phyloP scores from a whole-genome alignment of 1,140 invertebrate species.

The Diabrotica virgifera region DNA sequence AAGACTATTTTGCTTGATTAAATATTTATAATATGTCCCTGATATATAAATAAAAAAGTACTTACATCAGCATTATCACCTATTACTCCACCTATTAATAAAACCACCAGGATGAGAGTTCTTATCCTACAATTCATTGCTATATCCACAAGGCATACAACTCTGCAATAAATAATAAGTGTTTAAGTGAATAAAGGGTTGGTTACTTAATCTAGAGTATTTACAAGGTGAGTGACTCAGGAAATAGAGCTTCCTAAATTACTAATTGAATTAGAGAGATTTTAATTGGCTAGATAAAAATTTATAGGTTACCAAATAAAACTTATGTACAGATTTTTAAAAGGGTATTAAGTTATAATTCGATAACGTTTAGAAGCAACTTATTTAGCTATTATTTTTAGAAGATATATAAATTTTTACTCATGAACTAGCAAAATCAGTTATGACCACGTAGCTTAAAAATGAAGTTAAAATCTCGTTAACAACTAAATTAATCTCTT shows the following conservation, averaged over 20 bases:
- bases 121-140: not conserved
- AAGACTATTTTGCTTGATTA: no score
- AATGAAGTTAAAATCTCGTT: no score
- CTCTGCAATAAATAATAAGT: not conserved
- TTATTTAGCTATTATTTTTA: no score
- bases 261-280: not conserved
- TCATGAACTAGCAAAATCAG: no score
- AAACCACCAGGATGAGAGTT: not conserved
- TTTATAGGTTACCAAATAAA: not conserved
- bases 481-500: no score
- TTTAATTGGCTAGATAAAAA: not conserved
- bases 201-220: no score
- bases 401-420: no score
- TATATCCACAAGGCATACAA: not conserved
- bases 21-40: no score
- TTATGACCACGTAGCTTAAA: no score
- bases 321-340: no score
- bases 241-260: not conserved
- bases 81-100: not conserved
- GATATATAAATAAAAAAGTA: not conserved
- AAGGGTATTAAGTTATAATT: no score
- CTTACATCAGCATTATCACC: conserved; percentile 5
- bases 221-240: not conserved
- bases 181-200: not conserved
- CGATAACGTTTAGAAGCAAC: no score